Evolutionary conservation across 2,797 vertebrate genomes (phyloP).

Genomic region (Aplochiton taeniatus): DNA sequence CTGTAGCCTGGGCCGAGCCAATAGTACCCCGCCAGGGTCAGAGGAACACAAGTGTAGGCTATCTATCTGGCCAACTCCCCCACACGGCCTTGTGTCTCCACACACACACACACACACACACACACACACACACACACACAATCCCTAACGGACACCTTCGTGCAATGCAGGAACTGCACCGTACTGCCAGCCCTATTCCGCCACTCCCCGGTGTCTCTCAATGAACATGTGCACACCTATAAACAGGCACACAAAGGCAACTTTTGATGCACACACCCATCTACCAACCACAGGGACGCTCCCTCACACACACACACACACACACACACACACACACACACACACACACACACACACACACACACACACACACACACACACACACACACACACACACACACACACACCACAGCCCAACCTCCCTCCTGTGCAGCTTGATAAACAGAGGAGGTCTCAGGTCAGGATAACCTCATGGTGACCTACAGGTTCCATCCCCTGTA

Average conservation of each 20-base stretch:
- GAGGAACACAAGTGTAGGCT: conserved; percentile 45
- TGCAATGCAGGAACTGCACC: conserved; percentile 36
- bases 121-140: conserved; percentile 28
- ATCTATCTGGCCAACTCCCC: conserved; percentile 53
- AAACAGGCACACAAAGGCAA: too few relatives aligned
- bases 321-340: conserved; percentile 13
- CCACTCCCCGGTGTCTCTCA: conserved; percentile 15
- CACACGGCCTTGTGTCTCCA: conserved; percentile 69
- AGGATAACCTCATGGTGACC: conserved; percentile 88
- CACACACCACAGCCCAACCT: conserved; percentile 17
- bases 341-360: not conserved
- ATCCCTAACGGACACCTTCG: conserved; percentile 70
- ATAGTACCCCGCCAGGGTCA: conserved; percentile 54
- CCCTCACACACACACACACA: conserved; percentile 5
- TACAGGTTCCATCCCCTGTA: conserved; percentile 73
- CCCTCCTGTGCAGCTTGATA: conserved; percentile 68
- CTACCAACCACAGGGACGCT: not conserved
- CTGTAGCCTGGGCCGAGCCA: not conserved
- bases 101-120: conserved; percentile 30
- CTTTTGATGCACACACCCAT: too few relatives aligned
- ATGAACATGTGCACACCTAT: not conserved
- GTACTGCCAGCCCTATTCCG: conserved; percentile 32
- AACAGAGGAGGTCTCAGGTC: conserved; percentile 80
- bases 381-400: not conserved
- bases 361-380: not conserved